Evolutionary conservation across 2,888 invertebrate species (phyloP).

Genomic region (Apamea epomidion): DNA sequence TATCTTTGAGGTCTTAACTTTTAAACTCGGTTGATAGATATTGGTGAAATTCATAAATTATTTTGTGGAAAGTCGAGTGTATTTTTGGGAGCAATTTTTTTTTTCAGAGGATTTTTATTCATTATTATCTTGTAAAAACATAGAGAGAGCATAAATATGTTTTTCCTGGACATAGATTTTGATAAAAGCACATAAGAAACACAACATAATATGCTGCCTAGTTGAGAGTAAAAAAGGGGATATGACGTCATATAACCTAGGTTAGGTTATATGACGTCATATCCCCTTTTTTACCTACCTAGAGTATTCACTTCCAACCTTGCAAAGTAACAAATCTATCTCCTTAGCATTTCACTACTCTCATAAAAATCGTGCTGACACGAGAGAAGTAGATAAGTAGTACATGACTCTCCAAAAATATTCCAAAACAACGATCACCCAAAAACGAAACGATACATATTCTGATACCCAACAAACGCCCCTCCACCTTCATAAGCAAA

Average conservation of each 20-base stretch:
- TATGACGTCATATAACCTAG: background rate
- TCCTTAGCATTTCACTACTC: background rate
- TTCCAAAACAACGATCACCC: background rate
- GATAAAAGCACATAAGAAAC: background rate
- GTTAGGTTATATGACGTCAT: too few relatives aligned
- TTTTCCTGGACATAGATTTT: background rate
- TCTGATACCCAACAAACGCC: conserved; percentile 36
- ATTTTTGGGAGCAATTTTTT: background rate
- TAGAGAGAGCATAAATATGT: too few relatives aligned
- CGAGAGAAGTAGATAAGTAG: too few relatives aligned
- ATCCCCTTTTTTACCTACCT: too few relatives aligned
- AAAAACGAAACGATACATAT: conserved; percentile 28
- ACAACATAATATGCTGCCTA: background rate
- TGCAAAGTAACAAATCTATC: background rate
- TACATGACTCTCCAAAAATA: background rate
- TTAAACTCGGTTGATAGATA: conserved; percentile 28
- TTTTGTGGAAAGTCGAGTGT: conserved; percentile 2
- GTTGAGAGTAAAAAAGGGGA: background rate
- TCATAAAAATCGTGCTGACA: background rate
- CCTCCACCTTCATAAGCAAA: conserved; percentile 60
- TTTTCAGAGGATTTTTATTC: background rate
- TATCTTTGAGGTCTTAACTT: conserved; percentile 34
- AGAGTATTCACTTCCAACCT: background rate
- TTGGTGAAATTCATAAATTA: conserved; percentile 17
- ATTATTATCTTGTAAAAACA: background rate